Percentiles rank a stretch among this genome's conserved stretches.
These are phyloP conservation scores for Capreolus pygargus DNA, from an alignment of 2,113 vertebrate species.

Conservation along the genomic window DNA sequence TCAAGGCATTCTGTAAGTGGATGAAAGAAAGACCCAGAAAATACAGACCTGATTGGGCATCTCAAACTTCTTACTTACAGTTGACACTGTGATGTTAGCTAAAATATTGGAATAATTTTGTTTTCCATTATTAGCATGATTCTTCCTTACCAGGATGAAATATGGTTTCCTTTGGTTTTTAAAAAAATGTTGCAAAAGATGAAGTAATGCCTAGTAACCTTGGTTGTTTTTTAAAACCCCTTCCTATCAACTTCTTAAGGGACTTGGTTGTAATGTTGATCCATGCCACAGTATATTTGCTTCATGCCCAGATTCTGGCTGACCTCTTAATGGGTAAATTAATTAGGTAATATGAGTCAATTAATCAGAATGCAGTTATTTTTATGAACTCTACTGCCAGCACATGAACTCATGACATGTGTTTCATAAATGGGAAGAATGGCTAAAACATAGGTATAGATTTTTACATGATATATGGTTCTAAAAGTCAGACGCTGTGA, in stretches of 20 bases:
- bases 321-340: conserved; percentile 41
- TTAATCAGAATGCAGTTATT: conserved; percentile 48
- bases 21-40: neutral
- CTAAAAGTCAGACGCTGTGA: neutral
- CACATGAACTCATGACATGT: conserved; percentile 24
- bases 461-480: conserved; percentile 28
- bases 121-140: conserved; percentile 25
- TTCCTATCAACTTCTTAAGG: neutral
- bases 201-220: conserved; percentile 29
- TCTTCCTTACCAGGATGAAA: conserved; percentile 37
- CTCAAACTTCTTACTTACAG: neutral
- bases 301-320: conserved; percentile 37
- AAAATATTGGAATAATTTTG: neutral
- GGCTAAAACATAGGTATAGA: conserved; percentile 43
- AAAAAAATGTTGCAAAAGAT: conserved; percentile 3
- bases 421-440: conserved; percentile 42
- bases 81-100: neutral
- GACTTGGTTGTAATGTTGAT: neutral
- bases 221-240: neutral
- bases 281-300: neutral
- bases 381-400: conserved; percentile 51
- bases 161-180: neutral
- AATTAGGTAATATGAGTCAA: conserved; percentile 31
- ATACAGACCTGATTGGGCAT: neutral
- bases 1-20: neutral